Percentiles rank a stretch among this genome's conserved stretches.
phyloP scores from a whole-genome alignment of 2,797 vertebrate genomes.

The Gorsachius magnificus region DNA sequence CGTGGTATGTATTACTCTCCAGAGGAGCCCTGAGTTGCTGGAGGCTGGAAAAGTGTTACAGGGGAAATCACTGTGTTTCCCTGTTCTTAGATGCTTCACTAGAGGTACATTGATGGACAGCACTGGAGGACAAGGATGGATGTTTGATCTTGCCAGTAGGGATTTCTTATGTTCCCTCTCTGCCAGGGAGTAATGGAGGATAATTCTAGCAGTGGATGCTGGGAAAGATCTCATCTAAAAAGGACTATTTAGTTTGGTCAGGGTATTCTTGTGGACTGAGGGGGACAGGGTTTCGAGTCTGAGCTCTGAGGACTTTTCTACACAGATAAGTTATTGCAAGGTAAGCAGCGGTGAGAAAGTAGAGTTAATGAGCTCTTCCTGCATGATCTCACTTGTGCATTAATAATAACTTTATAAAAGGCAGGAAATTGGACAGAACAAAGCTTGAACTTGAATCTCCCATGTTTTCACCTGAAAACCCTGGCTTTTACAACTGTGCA shows the following conservation, averaged over 20 bases:
- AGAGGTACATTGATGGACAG: not conserved
- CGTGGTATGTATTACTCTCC: not conserved
- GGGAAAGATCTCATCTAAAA: not conserved
- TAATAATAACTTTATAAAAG: not conserved
- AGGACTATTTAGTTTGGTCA: not conserved
- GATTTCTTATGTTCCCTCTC: not conserved
- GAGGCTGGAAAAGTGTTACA: not conserved
- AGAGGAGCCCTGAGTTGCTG: not conserved
- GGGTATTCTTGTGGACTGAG: not conserved
- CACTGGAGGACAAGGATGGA: not conserved
- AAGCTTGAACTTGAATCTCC: not conserved
- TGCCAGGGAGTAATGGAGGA: not conserved
- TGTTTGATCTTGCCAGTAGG: not conserved
- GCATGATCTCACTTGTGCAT: not conserved
- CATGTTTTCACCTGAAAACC: not conserved
- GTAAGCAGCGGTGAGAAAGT: not conserved
- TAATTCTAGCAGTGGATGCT: not conserved
- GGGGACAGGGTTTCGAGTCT: not conserved
- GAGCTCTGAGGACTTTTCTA: not conserved
- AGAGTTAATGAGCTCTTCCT: constrained; percentile 8
- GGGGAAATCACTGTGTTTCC: not conserved
- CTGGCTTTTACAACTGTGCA: not conserved
- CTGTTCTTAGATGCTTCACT: not conserved
- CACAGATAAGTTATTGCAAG: not conserved
- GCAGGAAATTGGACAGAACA: not conserved